A percentile compares a stretch with the other conserved stretches of the same genome.
Evolutionary conservation across 2,888 invertebrate species (phyloP).

Genomic region (Bimastos eiseni): DNA sequence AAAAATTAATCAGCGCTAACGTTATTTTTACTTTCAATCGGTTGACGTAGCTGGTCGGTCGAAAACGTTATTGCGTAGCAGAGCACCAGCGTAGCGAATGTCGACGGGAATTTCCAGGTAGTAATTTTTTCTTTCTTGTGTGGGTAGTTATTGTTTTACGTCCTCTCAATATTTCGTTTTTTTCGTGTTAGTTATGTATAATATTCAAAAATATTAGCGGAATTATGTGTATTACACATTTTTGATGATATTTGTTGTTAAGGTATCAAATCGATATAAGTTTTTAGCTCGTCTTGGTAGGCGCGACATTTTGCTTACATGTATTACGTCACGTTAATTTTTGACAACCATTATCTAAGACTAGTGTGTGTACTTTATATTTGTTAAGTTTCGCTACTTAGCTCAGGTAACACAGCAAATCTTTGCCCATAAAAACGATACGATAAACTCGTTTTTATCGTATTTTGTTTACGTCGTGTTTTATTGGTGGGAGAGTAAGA

Average conservation of each 20-base stretch:
- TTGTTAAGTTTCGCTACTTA: neutral
- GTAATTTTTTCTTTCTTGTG: neutral
- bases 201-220: neutral
- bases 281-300: neutral
- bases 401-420: neutral
- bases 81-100: neutral
- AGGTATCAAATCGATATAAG: neutral
- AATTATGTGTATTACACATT: neutral
- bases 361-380: neutral
- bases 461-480: neutral
- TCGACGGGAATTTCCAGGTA: slow-evolving; percentile 3
- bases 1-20: too few relatives aligned
- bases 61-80: neutral
- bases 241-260: neutral
- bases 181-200: neutral
- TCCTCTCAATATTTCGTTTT: neutral
- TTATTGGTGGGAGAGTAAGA: neutral
- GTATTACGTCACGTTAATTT: neutral
- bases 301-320: neutral
- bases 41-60: too few relatives aligned
- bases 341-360: neutral
- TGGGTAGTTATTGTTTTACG: neutral
- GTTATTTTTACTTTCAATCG: too few relatives aligned
- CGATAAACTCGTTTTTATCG: neutral
- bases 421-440: neutral